phyloP scores from a whole-genome alignment of 2,113 vertebrate genomes.

The Calidris pugnax region DNA sequence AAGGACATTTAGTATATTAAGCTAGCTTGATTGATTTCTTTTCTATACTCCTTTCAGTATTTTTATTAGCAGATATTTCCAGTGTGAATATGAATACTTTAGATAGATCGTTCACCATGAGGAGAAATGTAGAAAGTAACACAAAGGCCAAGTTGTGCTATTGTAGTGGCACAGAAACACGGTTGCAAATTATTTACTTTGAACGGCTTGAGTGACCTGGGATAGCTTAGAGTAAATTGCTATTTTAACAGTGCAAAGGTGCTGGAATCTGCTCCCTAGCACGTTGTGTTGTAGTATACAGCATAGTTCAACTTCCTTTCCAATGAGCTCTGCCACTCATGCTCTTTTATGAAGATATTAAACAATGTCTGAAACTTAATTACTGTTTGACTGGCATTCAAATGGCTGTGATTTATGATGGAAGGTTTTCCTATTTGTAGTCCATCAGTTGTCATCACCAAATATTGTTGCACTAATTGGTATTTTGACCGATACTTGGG shows the following conservation, averaged over 20 bases:
- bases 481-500: neutral
- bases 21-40: neutral
- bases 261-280: neutral
- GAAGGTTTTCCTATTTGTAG: neutral
- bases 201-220: neutral
- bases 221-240: neutral
- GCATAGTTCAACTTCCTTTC: neutral
- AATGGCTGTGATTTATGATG: neutral
- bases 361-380: neutral
- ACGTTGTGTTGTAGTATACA: neutral
- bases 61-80: neutral
- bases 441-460: neutral
- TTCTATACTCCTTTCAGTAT: neutral
- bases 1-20: neutral
- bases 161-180: neutral
- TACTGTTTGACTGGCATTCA: neutral
- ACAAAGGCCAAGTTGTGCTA: neutral
- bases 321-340: neutral
- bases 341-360: neutral
- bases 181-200: neutral
- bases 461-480: neutral
- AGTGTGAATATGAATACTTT: fast-evolving
- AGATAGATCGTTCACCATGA: neutral
- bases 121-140: neutral
- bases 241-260: neutral